Evolutionary conservation across 2,888 invertebrate species (phyloP).

Genomic region (Micoletzkya japonica): DNA sequence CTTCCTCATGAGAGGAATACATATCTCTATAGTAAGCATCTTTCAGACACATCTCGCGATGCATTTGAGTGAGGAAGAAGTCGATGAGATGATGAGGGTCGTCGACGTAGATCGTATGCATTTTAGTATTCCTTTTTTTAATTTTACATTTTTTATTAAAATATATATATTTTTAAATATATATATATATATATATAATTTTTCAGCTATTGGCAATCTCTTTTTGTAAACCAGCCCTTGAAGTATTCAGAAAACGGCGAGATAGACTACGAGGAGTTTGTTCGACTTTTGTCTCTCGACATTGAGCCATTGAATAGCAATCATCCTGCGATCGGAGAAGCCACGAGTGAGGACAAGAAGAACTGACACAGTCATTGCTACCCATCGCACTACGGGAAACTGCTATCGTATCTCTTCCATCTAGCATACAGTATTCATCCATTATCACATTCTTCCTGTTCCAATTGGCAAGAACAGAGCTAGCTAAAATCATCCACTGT

Average conservation of each 20-base stretch:
- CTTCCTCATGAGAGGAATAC: too few species aligned
- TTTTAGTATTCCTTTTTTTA: not conserved
- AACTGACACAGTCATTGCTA: too few species aligned
- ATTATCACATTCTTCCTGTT: too few species aligned
- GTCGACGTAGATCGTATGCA: constrained; percentile 18
- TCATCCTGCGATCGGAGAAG: too few species aligned
- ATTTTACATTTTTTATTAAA: not conserved
- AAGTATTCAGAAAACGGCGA: constrained; percentile 20
- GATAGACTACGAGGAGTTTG: constrained; percentile 26
- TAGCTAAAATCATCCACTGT: too few species aligned
- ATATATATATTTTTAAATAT: not conserved
- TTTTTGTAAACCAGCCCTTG: not conserved
- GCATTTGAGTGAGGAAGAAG: constrained; percentile 25
- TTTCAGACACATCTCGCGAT: constrained; percentile 21
- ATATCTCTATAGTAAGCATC: too few species aligned
- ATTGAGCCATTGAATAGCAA: constrained; percentile 4
- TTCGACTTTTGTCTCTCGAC: constrained; percentile 16
- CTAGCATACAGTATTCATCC: too few species aligned
- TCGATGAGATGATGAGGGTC: constrained; percentile 28
- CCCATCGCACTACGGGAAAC: too few species aligned
- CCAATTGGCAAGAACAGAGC: too few species aligned
- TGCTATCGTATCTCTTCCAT: too few species aligned
- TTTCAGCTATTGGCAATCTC: not conserved
- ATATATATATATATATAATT: not conserved
- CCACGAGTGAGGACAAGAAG: too few species aligned